Evolutionary conservation across 2,797 vertebrate genomes (phyloP).

Genomic region (Clarias pachynema): DNA sequence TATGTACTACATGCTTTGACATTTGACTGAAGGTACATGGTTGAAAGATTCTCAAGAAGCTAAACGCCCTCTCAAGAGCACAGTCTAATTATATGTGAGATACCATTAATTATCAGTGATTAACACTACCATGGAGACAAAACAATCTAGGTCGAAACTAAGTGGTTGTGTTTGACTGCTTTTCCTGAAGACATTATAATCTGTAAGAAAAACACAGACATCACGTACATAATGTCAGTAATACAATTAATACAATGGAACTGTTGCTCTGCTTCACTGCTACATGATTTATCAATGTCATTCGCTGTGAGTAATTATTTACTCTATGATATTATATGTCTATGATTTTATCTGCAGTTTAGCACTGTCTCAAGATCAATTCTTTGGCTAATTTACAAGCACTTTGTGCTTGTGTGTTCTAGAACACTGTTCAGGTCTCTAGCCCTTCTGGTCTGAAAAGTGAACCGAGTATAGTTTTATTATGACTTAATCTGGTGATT

Average conservation of each 20-base stretch:
- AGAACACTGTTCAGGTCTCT: not conserved
- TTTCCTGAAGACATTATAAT: not conserved
- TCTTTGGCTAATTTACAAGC: not conserved
- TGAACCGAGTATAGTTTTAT: not conserved
- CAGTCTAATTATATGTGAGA: conserved; percentile 7
- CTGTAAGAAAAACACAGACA: not conserved
- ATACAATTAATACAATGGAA: not conserved
- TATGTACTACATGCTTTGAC: not conserved
- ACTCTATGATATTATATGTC: not conserved
- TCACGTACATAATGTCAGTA: not conserved
- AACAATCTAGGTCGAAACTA: conserved; percentile 4
- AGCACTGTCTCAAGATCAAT: not conserved
- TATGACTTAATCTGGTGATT: conserved; percentile 3
- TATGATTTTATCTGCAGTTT: not conserved
- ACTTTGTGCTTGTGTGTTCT: not conserved
- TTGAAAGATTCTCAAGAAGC: not conserved
- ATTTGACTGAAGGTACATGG: conserved; percentile 1
- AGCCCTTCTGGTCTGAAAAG: not conserved
- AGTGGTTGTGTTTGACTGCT: not conserved
- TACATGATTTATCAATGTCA: not conserved
- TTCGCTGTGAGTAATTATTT: not conserved
- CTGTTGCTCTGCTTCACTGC: not conserved
- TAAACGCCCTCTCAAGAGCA: conserved; percentile 13
- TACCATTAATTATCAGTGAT: conserved; percentile 21
- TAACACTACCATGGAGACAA: conserved; percentile 11